A percentile compares a stretch with the other conserved stretches of the same genome.
Conservation (phyloP, 2,888 invertebrate genomes). For the Mesorhabditis sp. region DNA sequence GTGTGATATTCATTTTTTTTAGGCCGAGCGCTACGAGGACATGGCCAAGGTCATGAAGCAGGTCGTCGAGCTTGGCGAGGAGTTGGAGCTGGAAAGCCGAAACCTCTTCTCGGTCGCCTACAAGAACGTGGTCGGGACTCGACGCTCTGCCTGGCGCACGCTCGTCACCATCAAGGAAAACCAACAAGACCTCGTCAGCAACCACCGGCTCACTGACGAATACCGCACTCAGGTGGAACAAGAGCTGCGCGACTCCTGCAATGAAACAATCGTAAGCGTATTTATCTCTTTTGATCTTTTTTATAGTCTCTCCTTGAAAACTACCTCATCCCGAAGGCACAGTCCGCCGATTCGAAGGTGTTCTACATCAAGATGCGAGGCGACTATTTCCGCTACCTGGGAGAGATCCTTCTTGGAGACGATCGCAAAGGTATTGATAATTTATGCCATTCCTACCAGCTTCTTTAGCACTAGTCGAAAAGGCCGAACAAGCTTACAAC, state of each 20-base stretch:
- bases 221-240: conserved; percentile 99
- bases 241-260: conserved; percentile 97
- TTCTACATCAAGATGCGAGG: conserved; percentile 99
- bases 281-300: conserved; percentile 8
- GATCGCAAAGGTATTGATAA: conserved; percentile 79
- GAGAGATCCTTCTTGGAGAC: conserved; percentile 97
- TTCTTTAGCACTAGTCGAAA: conserved; percentile 78
- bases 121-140: conserved; percentile 59
- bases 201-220: conserved; percentile 99
- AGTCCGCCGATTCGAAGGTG: conserved; percentile 97
- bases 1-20: conserved; percentile 8
- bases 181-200: conserved; percentile 76
- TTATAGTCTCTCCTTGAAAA: conserved; percentile 91
- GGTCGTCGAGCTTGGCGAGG: conserved; percentile 58
- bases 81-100: conserved; percentile 58
- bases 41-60: conserved; percentile 60
- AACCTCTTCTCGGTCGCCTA: conserved; percentile 59
- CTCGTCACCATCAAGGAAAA: conserved; percentile 59
- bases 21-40: conserved; percentile 59
- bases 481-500: conserved; percentile 96
- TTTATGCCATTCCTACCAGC: conserved; percentile 9
- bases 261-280: conserved; percentile 75
- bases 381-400: conserved; percentile 99
- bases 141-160: conserved; percentile 58
- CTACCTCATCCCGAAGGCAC: conserved; percentile 97